Base-by-base conservation (phyloP, 2,113 vertebrate species). In the Sciurus niger region DNA sequence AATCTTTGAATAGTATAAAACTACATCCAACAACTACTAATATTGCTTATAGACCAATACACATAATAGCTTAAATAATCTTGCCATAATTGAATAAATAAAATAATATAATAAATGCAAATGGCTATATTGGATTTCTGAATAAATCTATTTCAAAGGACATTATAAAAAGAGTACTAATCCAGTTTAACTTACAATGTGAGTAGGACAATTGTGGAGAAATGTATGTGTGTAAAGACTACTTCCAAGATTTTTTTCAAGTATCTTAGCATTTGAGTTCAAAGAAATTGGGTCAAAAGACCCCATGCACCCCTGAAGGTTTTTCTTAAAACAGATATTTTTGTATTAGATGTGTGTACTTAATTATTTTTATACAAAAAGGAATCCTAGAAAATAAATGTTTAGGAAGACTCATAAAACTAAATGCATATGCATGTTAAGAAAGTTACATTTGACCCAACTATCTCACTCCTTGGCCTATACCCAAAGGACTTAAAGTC, bases 351-450 rank as follows among this genome's bases (percentile, higher is more conserved):
- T 72, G 0, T 58, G 30, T 58, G 30, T 60, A 4, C 0, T 60
- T 68, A 79, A 70, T 89, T 82, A 20, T 82, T 80, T 22, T 88
- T n/a, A 82, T 87, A 8, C 34, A 95, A 94, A 92, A 40, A 88
- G 89, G 78, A 94, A 60, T 10, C 8, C 17, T 10, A 84, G 2
- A 2, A 30, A 73, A 70, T 25, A 88, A 74, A 78, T 78, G 2
- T 89, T 70, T 37, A 30, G 55, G 82, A 43, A 73, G 51, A 70
- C 24, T 51, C 28, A 78, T 16, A 73, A 85, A 40, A 72, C 32
- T 22, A 72, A 90, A 63, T 43, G 1, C 37, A 28, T 80, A 76
- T 53, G 84, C 37, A 37, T 37, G 37, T 40, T 40, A 40, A 40
- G 40, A 40, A 40, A 40, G 40, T 40, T 40, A 40, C 40, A 40